Evolutionary conservation across 2,797 vertebrate species (phyloP), one percentile per base, ranked within the genome.

Genomic region (Catamblyrhynchus diadema): DNA sequence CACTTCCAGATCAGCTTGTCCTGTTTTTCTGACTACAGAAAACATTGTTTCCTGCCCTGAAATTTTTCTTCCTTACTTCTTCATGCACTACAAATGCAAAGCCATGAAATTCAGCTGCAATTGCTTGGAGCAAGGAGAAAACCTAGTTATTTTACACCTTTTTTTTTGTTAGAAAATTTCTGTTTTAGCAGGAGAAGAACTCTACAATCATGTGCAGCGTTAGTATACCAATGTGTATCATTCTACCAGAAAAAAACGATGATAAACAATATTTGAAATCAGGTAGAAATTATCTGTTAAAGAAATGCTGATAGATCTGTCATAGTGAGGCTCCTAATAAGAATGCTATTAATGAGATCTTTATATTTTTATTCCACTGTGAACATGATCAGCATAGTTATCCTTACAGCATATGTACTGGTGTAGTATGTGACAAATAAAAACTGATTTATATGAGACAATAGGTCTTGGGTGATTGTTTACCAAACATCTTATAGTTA

Each of bases 61-160:
- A n/a, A 30, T 20, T 62, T 71, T 57, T 61, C 6, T 44, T 75
- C 12, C 14, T 53, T 85, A 51, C 15, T 37, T 71, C 25, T 86
- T 67, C 25, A n/a, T 14, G 10, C 2, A 9, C 17, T 59, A 53
- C 4, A 54, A 62, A 45, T 45, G 11, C 2, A 50, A 84, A 75
- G 12, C 9, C 17, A 32, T 45, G 62, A 54, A 44, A 64, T 45
- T 27, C 61, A 67, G 15, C 12, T 51, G 37, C 3, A 61, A 7
- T 47, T 59, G 1, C 12, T 45, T 54, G 48, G 4, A 59, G 4
- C 5, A 59, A 35, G 18, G 27, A 53, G 8, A 75, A 78, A 80
- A 80, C 0, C 1, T 24, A 6, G 23, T 21, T 44, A 8, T 48
- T 89, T 91, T 32, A 10, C 10, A 32, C 1, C 1, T 1, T 1